A percentile compares a stretch with the other conserved stretches of the same genome.
Conservation (phyloP, 2,113 vertebrate genomes). For the Zonotrichia leucophrys region DNA sequence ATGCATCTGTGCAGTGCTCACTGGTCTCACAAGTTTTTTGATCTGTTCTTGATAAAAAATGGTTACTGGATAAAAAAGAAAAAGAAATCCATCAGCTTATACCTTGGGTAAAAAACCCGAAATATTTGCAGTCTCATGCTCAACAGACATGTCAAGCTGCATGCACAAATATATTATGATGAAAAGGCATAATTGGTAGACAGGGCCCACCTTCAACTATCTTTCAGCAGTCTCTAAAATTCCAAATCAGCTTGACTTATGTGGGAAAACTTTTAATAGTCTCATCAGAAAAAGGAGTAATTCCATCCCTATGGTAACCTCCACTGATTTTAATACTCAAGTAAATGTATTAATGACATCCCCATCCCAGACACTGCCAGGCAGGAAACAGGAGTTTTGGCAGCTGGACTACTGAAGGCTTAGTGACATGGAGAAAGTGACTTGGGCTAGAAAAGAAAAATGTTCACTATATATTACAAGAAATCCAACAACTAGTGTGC, state of each 20-base stretch:
- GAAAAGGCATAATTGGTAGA: not conserved
- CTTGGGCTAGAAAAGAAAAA: not conserved
- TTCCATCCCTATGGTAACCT: not conserved
- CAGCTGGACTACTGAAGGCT: not conserved
- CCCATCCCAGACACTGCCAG: not conserved
- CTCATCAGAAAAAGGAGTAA: not conserved
- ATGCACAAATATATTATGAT: not conserved
- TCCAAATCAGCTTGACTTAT: not conserved
- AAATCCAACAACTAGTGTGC: not conserved
- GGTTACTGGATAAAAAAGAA: not conserved
- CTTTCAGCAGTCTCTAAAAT: not conserved
- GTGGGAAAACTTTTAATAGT: not conserved
- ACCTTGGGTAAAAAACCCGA: not conserved
- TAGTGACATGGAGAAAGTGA: not conserved
- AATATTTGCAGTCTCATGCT: not conserved
- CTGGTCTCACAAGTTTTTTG: not conserved
- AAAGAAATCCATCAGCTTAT: not conserved
- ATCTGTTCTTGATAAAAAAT: not conserved
- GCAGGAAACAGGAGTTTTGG: not conserved
- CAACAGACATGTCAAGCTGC: not conserved
- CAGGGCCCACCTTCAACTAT: not conserved
- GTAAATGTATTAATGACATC: not conserved
- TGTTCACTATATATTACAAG: not conserved
- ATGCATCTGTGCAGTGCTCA: not conserved
- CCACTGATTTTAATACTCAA: not conserved